Evolutionary conservation across 2,113 vertebrate genomes (phyloP).

Genomic region (Apodemus sylvaticus): DNA sequence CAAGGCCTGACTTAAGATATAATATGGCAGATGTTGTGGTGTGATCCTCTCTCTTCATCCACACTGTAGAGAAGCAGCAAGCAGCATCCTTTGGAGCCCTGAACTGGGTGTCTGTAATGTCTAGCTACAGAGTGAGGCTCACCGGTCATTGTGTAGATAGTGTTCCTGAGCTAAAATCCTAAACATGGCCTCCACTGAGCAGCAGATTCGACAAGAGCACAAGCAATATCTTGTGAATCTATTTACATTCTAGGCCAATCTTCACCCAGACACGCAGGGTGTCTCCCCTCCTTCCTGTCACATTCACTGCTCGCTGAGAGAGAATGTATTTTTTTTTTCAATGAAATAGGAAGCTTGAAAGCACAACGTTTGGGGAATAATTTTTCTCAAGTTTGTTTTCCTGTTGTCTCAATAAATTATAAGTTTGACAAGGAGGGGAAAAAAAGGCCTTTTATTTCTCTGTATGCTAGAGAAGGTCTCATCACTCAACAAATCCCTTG

Average conservation of each 20-base stretch:
- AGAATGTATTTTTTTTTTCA: not conserved
- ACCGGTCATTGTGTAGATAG: not conserved
- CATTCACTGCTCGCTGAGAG: not conserved
- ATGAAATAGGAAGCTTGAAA: slow-evolving; percentile 6
- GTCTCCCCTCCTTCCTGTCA: not conserved
- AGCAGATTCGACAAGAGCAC: not conserved
- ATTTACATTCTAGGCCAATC: not conserved
- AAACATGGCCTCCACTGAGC: not conserved
- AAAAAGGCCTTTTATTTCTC: slow-evolving; percentile 53
- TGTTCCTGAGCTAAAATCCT: not conserved
- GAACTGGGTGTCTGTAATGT: not conserved
- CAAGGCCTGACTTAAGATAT: slow-evolving; percentile 14
- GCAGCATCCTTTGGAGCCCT: not conserved
- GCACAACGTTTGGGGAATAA: slow-evolving; percentile 36
- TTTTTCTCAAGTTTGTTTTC: slow-evolving; percentile 69
- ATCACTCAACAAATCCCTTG: slow-evolving; percentile 55
- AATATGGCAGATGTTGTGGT: not conserved
- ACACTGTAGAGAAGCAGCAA: slow-evolving; percentile 63
- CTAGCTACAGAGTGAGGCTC: slow-evolving; percentile 8
- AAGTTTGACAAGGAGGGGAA: slow-evolving; percentile 51
- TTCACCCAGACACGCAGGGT: not conserved
- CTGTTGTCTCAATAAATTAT: slow-evolving; percentile 60
- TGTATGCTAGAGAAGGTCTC: slow-evolving; percentile 54
- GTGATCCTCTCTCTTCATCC: slow-evolving; percentile 18
- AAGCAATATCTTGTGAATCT: not conserved